Evolutionary conservation across 2,113 vertebrate species (phyloP), one percentile per base, ranked within the genome.

Genomic region (Hydrochoerus hydrochaeris): DNA sequence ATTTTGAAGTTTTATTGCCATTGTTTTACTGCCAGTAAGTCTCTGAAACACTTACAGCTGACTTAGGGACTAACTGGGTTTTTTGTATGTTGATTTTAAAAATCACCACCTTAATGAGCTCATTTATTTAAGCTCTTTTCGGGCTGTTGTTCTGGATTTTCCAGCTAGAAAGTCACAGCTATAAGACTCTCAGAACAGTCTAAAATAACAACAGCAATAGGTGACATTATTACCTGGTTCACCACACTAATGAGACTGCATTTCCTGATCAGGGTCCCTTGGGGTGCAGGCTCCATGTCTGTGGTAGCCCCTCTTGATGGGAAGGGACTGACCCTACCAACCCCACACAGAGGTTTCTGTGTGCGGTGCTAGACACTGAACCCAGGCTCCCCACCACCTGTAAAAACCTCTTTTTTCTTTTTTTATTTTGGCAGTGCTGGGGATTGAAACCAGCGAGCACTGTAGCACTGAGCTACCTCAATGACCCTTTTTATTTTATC

Each of bases 41-140:
- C 26, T 82, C 95, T 24, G 69, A 85, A 96, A 52, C 91, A 90
- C 90, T 73, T 84, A 69, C 1, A 63, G 35, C 54, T 88, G 28
- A 85, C n/a, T 62, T 85, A 81, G 49, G 3, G 62, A 90, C 32
- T 91, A 30, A 7, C 19, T 91, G 1, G 0, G 26, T 69, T 93
- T 83, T 83, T 75, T 49, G 52, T 60, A n/a, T 71, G 85, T 67
- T 73, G 26, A 87, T 85, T 90, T 84, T 4, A 88, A 95, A 92
- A 91, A 24, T 35, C 71, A 38, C 38, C 32, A 22, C 52, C 71
- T 13, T 63, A 24, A n/a, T 62, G 26, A 88, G 20, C 46, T 73
- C 28, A 30, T 22, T 89, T 86, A 57, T 62, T 67, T 52, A 77
- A 94, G 58, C 46, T 22, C 38, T 94, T 83, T 35, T 46, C 4